A percentile compares a stretch with the other conserved stretches of the same genome.
These are phyloP conservation scores for Lacanobia wlatinum DNA, from an alignment of 2,888 invertebrate genomes.

Conservation along the genomic window DNA sequence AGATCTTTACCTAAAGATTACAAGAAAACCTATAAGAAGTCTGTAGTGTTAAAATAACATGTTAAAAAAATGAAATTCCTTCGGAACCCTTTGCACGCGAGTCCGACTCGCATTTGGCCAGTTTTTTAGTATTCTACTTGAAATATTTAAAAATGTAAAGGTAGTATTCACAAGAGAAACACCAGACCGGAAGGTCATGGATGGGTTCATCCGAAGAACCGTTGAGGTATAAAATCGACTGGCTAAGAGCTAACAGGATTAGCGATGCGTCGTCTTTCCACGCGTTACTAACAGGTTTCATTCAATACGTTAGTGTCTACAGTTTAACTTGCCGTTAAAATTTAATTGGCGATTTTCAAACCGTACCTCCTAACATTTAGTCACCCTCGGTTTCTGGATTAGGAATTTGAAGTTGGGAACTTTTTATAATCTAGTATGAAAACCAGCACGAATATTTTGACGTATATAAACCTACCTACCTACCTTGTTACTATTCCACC, in stretches of 20 bases:
- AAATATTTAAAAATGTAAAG: no score
- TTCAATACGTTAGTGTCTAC: conserved; percentile 28
- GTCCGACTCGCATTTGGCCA: no score
- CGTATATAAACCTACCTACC: no score
- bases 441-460: no score
- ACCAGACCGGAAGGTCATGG: conserved; percentile 28
- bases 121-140: no score
- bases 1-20: no score
- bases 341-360: conserved; percentile 7
- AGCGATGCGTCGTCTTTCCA: conserved; percentile 34
- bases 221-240: conserved; percentile 29
- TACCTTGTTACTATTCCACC: no score
- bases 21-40: no score
- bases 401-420: neutral
- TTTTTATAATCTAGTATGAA: neutral
- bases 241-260: conserved; percentile 47
- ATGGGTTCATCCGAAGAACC: conserved; percentile 33
- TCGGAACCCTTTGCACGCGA: no score
- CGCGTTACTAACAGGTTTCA: conserved; percentile 49
- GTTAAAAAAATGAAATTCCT: no score
- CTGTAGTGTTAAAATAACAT: no score
- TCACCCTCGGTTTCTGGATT: neutral
- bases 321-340: conserved; percentile 15
- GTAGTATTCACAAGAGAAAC: neutral
- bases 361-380: neutral